phyloP scores from a whole-genome alignment of 2,888 invertebrate species.

The Dicranocentrus wangi region DNA sequence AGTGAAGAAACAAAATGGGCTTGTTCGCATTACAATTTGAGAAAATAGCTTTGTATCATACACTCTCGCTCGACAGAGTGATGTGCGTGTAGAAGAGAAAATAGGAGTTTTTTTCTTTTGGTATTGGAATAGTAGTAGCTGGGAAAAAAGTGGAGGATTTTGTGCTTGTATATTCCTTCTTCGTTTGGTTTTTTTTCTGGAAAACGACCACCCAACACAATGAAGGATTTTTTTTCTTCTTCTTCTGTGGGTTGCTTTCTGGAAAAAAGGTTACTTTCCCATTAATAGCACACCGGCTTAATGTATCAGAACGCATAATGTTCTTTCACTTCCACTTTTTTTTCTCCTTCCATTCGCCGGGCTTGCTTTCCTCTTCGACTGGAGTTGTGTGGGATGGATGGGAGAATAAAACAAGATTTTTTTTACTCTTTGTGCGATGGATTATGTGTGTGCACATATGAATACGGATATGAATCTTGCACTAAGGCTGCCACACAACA shows the following conservation, averaged over 20 bases:
- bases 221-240: neutral
- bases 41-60: constrained; percentile 11
- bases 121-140: neutral
- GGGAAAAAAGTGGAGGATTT: too few relatives aligned
- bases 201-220: too few relatives aligned
- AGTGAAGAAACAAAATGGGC: neutral
- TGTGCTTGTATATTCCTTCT: too few relatives aligned
- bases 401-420: constrained; percentile 37
- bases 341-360: neutral
- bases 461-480: too few relatives aligned
- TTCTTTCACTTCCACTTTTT: constrained; percentile 52
- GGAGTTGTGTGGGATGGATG: constrained; percentile 35
- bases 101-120: too few relatives aligned
- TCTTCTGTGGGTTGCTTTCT: neutral
- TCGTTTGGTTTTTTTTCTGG: too few relatives aligned
- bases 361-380: too few relatives aligned
- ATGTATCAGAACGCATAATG: constrained; percentile 68
- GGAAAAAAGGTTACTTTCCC: constrained; percentile 47
- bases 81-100: constrained; percentile 6
- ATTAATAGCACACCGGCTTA: constrained; percentile 61
- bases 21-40: neutral
- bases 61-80: neutral
- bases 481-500: too few relatives aligned
- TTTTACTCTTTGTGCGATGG: constrained; percentile 7
- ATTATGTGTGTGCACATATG: constrained; percentile 8